phyloP scores from a whole-genome alignment of 2,113 vertebrate species.

The Sakesphorus luctuosus region DNA sequence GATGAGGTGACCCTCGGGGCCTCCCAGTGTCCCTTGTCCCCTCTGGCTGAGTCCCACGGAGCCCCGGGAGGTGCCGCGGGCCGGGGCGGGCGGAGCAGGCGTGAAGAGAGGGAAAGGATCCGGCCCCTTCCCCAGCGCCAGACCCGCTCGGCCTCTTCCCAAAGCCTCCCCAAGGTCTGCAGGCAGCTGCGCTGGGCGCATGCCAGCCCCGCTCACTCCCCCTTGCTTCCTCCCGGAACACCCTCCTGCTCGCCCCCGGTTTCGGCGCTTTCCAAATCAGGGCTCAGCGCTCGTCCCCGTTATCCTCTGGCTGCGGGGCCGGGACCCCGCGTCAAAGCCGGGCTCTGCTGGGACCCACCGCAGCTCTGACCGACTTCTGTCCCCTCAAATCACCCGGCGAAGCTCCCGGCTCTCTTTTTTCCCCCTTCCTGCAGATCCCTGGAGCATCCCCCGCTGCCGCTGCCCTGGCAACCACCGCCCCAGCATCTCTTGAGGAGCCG shows the following conservation, averaged over 20 bases:
- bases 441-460: conserved; percentile 78
- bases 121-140: neutral
- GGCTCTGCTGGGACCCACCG: neutral
- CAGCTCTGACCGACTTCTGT: neutral
- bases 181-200: neutral
- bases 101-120: neutral
- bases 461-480: conserved; percentile 75
- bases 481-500: conserved; percentile 34
- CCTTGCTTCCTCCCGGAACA: neutral
- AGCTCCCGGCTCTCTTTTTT: conserved; percentile 28
- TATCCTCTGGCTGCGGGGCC: neutral
- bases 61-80: neutral
- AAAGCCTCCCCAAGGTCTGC: neutral
- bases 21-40: neutral
- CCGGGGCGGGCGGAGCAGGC: fast-evolving
- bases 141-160: neutral
- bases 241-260: fast-evolving
- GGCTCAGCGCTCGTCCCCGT: neutral
- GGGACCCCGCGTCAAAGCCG: neutral
- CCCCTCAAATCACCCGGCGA: neutral
- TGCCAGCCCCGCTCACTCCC: neutral
- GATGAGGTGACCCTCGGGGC: neutral
- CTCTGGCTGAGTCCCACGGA: neutral
- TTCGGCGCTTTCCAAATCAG: neutral
- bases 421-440: conserved; percentile 76